phyloP scores from a whole-genome alignment of 2,888 invertebrate genomes.

The Aleiodes alternator region DNA sequence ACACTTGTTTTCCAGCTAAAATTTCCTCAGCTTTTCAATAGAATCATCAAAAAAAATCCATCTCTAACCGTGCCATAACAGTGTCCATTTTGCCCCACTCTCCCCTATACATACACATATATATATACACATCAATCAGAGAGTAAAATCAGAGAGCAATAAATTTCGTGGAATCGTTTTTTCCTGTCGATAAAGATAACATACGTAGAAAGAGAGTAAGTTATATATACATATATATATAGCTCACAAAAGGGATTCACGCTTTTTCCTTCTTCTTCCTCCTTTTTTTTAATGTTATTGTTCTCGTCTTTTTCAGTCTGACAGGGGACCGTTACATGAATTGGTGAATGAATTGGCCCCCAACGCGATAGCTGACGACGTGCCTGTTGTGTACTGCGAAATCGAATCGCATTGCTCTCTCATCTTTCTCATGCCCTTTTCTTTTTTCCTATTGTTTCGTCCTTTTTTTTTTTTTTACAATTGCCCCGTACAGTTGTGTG shows the following conservation, averaged over 20 bases:
- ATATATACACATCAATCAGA: no score
- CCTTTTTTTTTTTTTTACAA: neutral
- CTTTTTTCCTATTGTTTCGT: neutral
- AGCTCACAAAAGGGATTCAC: neutral
- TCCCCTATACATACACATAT: no score
- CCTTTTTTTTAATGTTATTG: slow-evolving; percentile 29
- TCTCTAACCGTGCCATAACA: no score
- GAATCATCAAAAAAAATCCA: no score
- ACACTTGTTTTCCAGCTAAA: no score
- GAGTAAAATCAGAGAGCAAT: neutral
- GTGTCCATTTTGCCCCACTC: no score
- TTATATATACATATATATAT: neutral
- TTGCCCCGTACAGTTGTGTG: neutral
- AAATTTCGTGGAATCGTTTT: neutral
- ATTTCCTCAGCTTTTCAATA: no score
- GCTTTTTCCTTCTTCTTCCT: neutral
- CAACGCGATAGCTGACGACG: slow-evolving; percentile 37
- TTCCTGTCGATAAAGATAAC: neutral
- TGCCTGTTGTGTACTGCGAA: slow-evolving; percentile 29
- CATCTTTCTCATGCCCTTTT: neutral
- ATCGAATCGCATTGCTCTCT: slow-evolving; percentile 33
- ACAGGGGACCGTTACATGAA: slow-evolving; percentile 32
- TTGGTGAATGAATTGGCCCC: slow-evolving; percentile 39
- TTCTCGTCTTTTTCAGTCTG: slow-evolving; percentile 26
- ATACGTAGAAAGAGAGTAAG: neutral